phyloP scores from a whole-genome alignment of 2,888 invertebrate genomes.

The Cephalotes varians region DNA sequence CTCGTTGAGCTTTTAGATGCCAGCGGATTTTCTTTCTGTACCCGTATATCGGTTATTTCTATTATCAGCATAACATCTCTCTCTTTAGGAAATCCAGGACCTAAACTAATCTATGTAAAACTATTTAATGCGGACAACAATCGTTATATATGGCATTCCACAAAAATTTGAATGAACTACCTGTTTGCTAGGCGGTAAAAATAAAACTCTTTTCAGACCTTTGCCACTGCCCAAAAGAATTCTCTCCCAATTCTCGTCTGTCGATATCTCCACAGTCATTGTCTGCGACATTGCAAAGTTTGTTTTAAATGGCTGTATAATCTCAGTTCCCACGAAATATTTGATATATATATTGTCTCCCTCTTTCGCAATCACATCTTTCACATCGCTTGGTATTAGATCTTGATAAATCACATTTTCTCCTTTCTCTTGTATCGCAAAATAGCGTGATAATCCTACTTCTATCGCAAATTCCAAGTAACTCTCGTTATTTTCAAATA shows the following conservation, averaged over 20 bases:
- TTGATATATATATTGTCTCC: slow-evolving; percentile 75
- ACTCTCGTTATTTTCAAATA: slow-evolving; percentile 85
- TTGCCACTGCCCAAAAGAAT: slow-evolving; percentile 74
- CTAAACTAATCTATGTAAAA: slow-evolving; percentile 78
- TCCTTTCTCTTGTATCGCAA: slow-evolving; percentile 68
- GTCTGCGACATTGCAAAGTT: slow-evolving; percentile 68
- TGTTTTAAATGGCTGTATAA: slow-evolving; percentile 77
- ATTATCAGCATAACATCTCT: slow-evolving; percentile 80
- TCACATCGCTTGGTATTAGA: slow-evolving; percentile 69
- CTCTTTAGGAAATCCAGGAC: slow-evolving; percentile 81
- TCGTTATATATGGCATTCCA: neutral
- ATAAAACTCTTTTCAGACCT: slow-evolving; percentile 76
- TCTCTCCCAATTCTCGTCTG: slow-evolving; percentile 81
- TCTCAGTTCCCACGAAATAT: slow-evolving; percentile 74
- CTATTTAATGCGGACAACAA: neutral
- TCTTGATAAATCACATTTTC: slow-evolving; percentile 79
- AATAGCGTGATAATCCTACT: slow-evolving; percentile 79
- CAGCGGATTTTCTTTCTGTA: slow-evolving; percentile 47
- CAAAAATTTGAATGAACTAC: slow-evolving; percentile 61
- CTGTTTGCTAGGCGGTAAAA: slow-evolving; percentile 81
- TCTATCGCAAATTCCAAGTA: slow-evolving; percentile 82
- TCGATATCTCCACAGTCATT: slow-evolving; percentile 77
- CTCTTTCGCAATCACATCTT: slow-evolving; percentile 74
- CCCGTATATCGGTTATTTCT: slow-evolving; percentile 76
- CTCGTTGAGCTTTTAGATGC: slow-evolving; percentile 60